Evolutionary conservation across 2,888 invertebrate species (phyloP), one percentile per base, ranked within the genome.

Genomic region (Acleris laterana): DNA sequence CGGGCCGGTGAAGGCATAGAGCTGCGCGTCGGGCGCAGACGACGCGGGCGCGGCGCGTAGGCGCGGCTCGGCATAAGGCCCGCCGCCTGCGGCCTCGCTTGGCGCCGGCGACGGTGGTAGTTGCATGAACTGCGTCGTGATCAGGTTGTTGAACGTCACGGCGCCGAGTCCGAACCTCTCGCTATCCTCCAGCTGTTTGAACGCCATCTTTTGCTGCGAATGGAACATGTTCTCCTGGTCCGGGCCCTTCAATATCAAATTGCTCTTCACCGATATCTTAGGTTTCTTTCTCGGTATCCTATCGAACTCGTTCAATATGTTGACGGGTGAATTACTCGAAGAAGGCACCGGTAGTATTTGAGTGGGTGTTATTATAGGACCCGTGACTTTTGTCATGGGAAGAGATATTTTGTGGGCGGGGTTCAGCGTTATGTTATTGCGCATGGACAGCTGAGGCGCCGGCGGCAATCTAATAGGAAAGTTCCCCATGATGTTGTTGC

Each of bases 181-280:
- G 65, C 85, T 89, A 62, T 93, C 90, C 62, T 91, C 92, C 20
- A 93, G 72, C 64, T 87, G 80, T 67, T 87, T 85, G 55, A 93
- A 93, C 1, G 92, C 93, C 91, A 93, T 89, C 75, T 92, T 90
- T 69, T 93, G 92, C 70, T 92, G 93, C 1, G 91, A 90, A 77
- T 93, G 90, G 69, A 93, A 93, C 88, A 90, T 91, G 70, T 93
- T 90, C 28, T 87, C 88, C 69, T 91, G 90, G 73, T 93, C 93
- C 0, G 93, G 93, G 0, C 93, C 93, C 75, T 93, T 93, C 3
- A 93, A 74, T 70, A 93, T 91, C 48, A 93, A 74, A 72, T 93
- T 93, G 71, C 93, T 93, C 76, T 93, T 93, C 0, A 93, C 93
- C 1, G 93, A 93, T 82, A 93, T 93, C 73, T 93, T 93, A 0